Percentiles rank a stretch among this genome's conserved stretches.
phyloP scores from a whole-genome alignment of 1,140 invertebrate genomes.

The Drosophila pseudoobscura region DNA sequence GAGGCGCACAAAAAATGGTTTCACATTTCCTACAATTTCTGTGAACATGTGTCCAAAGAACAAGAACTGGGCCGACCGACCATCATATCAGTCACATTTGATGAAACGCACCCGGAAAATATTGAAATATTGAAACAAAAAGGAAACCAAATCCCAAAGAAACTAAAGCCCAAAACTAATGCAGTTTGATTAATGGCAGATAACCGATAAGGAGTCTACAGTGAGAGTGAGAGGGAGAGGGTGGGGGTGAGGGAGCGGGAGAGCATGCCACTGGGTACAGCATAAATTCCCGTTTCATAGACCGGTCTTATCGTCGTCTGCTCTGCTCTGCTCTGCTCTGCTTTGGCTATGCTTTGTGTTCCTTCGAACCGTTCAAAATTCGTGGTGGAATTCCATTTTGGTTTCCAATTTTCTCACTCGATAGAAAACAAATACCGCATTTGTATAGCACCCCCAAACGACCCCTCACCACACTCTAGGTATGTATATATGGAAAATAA shows the following conservation, averaged over 20 bases:
- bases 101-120: constrained; percentile 57
- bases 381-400: constrained; percentile 9
- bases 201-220: constrained; percentile 24
- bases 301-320: constrained; percentile 17
- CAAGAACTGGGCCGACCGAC: constrained; percentile 7
- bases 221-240: too few species aligned
- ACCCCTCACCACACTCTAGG: too few species aligned
- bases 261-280: constrained; percentile 14
- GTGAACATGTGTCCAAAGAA: too few species aligned
- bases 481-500: constrained; percentile 24
- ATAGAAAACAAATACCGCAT: too few species aligned
- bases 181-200: constrained; percentile 66
- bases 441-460: too few species aligned
- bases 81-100: constrained; percentile 61
- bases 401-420: too few species aligned
- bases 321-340: too few species aligned
- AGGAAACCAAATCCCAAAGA: constrained; percentile 4
- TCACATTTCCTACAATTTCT: too few species aligned
- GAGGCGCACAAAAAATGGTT: too few species aligned
- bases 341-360: too few species aligned
- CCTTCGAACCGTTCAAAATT: constrained; percentile 5
- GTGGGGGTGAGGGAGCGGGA: too few species aligned
- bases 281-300: constrained; percentile 15
- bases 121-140: background rate
- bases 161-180: constrained; percentile 52